Evolutionary conservation across 2,888 invertebrate genomes (phyloP).

Genomic region (Pammene fasciana): DNA sequence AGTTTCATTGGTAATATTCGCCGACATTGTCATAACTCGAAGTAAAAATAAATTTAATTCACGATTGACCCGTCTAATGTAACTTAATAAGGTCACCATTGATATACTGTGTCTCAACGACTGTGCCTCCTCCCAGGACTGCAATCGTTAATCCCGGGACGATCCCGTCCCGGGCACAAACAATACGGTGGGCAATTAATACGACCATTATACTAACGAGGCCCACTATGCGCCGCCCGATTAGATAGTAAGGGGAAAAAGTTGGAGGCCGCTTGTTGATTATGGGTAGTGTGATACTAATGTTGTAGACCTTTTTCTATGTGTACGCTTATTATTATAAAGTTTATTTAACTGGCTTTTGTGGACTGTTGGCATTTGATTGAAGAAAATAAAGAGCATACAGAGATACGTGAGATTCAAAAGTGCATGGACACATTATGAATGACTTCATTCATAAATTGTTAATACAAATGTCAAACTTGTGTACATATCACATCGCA

Average conservation of each 20-base stretch:
- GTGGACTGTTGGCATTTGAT: neutral
- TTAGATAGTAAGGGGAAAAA: conserved; percentile 57
- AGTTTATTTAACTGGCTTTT: neutral
- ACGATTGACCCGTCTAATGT: too few relatives aligned
- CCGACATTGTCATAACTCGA: too few relatives aligned
- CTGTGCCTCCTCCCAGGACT: conserved; percentile 38
- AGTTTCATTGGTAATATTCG: too few relatives aligned
- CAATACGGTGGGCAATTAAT: conserved; percentile 71
- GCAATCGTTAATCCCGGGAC: conserved; percentile 47
- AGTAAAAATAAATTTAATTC: too few relatives aligned
- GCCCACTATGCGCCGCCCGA: conserved; percentile 57
- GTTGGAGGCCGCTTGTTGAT: conserved; percentile 33
- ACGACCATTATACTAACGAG: conserved; percentile 65
- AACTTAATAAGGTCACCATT: neutral
- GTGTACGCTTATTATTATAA: neutral
- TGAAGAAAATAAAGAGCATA: neutral
- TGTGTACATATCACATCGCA: too few relatives aligned
- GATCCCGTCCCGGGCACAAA: conserved; percentile 53
- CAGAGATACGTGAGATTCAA: too few relatives aligned
- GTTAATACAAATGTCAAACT: too few relatives aligned
- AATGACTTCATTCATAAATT: too few relatives aligned
- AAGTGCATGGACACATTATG: too few relatives aligned
- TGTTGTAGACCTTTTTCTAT: conserved; percentile 15
- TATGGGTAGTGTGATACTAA: conserved; percentile 30
- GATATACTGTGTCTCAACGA: conserved; percentile 28